Evolutionary conservation across 2,888 invertebrate species (phyloP).

Genomic region (Ischnura elegans): DNA sequence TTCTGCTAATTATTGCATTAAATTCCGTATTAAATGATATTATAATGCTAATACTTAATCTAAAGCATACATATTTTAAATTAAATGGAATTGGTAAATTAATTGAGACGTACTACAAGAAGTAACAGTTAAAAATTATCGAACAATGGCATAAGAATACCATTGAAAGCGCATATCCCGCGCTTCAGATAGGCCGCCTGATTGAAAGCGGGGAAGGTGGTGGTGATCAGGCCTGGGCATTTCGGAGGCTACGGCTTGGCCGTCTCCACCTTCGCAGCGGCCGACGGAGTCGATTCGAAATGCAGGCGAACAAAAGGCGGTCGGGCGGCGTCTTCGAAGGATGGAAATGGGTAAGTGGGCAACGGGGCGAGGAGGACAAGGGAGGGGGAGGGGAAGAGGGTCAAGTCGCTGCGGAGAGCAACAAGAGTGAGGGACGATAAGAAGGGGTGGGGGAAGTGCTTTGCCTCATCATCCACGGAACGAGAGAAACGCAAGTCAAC

Average conservation of each 20-base stretch:
- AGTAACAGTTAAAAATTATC: too few species aligned
- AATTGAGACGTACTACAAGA: too few species aligned
- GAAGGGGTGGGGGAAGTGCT: neutral
- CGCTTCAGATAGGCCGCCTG: too few species aligned
- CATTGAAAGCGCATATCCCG: too few species aligned
- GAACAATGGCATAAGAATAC: too few species aligned
- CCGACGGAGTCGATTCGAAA: neutral
- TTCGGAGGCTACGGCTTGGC: neutral
- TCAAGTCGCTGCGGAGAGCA: neutral
- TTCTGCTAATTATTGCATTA: too few species aligned
- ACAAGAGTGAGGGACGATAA: neutral
- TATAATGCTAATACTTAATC: too few species aligned
- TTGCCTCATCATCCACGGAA: neutral
- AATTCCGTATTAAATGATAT: too few species aligned
- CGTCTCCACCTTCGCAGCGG: neutral
- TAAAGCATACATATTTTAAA: too few species aligned
- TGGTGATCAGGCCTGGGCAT: too few species aligned
- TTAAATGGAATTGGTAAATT: too few species aligned
- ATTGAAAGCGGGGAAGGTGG: too few species aligned
- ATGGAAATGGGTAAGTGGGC: constrained; percentile 38
- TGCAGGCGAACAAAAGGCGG: constrained; percentile 22
- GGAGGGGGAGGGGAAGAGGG: neutral
- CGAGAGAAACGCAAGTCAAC: neutral
- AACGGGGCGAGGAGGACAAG: constrained; percentile 7
- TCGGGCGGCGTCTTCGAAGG: neutral